Evolutionary conservation across 1,140 invertebrate genomes (phyloP).

Genomic region (Bombus breviceps): DNA sequence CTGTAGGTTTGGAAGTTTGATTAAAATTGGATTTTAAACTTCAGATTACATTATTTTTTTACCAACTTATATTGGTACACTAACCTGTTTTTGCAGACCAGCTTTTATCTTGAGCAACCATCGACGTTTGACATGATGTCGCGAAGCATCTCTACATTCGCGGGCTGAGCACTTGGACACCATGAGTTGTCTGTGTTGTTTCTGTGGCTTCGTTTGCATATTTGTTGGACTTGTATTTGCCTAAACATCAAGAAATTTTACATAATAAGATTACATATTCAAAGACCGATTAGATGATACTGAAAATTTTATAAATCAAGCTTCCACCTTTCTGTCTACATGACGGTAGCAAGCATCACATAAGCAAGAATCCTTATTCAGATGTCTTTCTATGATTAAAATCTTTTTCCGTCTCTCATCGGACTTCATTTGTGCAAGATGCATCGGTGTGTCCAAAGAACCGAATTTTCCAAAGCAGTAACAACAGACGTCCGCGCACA

Average conservation of each 20-base stretch:
- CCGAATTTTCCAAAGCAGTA: slow-evolving; percentile 94
- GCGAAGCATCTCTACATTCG: slow-evolving; percentile 85
- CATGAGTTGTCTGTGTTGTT: slow-evolving; percentile 79
- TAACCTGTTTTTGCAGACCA: slow-evolving; percentile 88
- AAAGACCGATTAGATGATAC: no score
- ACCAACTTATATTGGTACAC: slow-evolving; percentile 3
- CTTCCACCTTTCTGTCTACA: slow-evolving; percentile 89
- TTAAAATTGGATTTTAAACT: not conserved
- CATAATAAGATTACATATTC: not conserved
- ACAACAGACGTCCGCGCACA: slow-evolving; percentile 92
- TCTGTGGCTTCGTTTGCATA: slow-evolving; percentile 77
- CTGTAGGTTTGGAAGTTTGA: not conserved
- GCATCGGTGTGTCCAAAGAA: slow-evolving; percentile 92
- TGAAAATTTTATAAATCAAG: not conserved
- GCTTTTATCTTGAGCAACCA: slow-evolving; percentile 89
- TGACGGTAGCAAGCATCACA: slow-evolving; percentile 93
- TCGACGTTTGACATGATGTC: slow-evolving; percentile 89
- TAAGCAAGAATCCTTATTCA: slow-evolving; percentile 91
- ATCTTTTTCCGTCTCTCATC: slow-evolving; percentile 90
- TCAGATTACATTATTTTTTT: not conserved
- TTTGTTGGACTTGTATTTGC: slow-evolving; percentile 80
- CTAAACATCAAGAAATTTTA: slow-evolving; percentile 49
- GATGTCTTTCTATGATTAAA: slow-evolving; percentile 88
- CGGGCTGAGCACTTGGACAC: slow-evolving; percentile 77
- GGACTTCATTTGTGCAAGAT: slow-evolving; percentile 92